Evolutionary conservation across 1,140 invertebrate genomes (phyloP), one percentile per base, ranked within the genome.

Genomic region (Drosophila sturtevanti): DNA sequence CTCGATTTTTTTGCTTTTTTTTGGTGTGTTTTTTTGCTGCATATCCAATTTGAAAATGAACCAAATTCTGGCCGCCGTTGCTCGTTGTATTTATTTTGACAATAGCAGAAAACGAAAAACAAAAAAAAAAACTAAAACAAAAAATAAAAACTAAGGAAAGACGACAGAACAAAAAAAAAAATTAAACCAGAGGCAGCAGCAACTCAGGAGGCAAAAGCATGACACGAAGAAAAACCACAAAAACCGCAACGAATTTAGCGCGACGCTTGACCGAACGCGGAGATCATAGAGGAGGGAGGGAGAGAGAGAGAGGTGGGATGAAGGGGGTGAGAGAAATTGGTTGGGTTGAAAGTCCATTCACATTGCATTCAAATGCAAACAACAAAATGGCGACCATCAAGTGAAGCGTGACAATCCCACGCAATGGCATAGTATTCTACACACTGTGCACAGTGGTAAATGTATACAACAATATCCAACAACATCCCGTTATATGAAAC

Each of bases 241-340:
- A 87, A 87, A 79, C 82, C 82, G 56, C 82, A 86, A 68, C 82
- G 63, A 86, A 86, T 86, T 86, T 87, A 87, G 82, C 82, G 82
- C 79, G 76, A 79, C 54, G 84, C 82, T 82, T 82, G 82, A 79
- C 84, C 75, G 77, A 77, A 81, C 74, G 62, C 27, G 75, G 58
- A 41, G 44, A 38, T 16, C 37, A 31, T 58, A 18, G 18, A 16
- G 51, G 55, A 5, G 54, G n/a, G 34, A 0, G 2, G 5, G 2
- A 12, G 2, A 24, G 41, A 0, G 31, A 0, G 14, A 0, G 16
- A 4, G 18, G n/a, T n/a, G 12, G 4, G 41, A 12, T 21, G 52
- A 16, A 18, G 27, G 38, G 27, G 2, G 27, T 31, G 27, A 6
- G 27, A 31, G 27, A 6, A 6, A 31, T 31, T 31, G 48, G 72